Base-by-base conservation (phyloP, 2,888 invertebrate genomes). In the Blomia tropicalis region DNA sequence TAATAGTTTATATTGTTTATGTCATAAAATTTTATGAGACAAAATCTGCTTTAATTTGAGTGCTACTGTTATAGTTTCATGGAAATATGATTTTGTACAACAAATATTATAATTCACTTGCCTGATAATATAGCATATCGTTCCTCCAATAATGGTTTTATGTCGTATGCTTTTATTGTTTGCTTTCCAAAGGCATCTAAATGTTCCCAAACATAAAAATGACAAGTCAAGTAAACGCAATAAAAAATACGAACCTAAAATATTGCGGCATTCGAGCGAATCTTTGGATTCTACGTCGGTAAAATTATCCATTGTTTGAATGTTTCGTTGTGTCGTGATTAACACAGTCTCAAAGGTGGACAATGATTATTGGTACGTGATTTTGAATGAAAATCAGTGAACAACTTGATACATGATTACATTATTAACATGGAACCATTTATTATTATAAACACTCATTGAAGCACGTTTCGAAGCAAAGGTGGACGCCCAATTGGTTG, bases 101-200 rank as follows among this genome's bases (percentile, higher is more conserved):
- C n/a, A 23, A 56, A 2, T 32, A 56, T 29, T 4, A 14, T 11
- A 11, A 47, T 19, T 19, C 25, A 56, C 56, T 56, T 56, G 29
- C 75, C 93, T 61, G 90, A 87, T 68, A 96, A 79, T 72, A 90
- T 84, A 66, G 92, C 95, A 71, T 95, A 82, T 70, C 89, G 83
- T 78, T 96, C 95, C 77, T 93, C 88, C 70, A 96, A 82, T 71
- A 93, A 81, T 71, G 90, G 86, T 75, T 91, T 81, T 75, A 96
- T 85, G 78, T 96, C 95, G 72, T 89, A 82, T 69, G 93, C 93
- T 71, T 92, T 83, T 75, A 56, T 56, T 4, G 56, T 56, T 56
- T 56, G 56, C 29, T 56, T 56, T 27, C 31, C 30, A 11, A 56
- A 56, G 29, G 29, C 25, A 2, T 56, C 56, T 56, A 22, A 7